Conservation (phyloP, 2,113 vertebrate genomes). For the Beaufortia kweichowensis region DNA sequence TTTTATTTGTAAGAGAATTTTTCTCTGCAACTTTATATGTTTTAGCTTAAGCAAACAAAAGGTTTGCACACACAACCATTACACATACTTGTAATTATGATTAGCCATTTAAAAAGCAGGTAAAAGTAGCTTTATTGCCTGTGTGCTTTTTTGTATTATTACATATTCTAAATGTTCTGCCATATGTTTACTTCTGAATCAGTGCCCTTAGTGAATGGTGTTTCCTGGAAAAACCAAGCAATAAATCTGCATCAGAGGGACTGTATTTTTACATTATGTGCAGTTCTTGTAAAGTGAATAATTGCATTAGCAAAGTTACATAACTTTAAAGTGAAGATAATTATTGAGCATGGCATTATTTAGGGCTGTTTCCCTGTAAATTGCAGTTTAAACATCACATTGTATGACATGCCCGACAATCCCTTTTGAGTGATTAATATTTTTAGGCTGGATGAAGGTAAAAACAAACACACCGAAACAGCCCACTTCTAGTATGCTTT, state of each 20-base stretch:
- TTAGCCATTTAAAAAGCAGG: neutral
- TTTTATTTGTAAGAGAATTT: constrained; percentile 46
- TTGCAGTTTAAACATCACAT: too few relatives aligned
- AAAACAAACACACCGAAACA: too few relatives aligned
- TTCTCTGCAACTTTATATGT: constrained; percentile 11
- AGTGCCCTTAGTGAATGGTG: constrained; percentile 40
- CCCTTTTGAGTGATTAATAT: too few relatives aligned
- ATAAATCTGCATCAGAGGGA: constrained; percentile 41
- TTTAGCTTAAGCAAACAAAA: neutral
- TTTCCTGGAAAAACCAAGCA: constrained; percentile 34
- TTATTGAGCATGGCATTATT: neutral
- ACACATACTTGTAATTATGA: neutral
- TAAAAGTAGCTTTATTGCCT: neutral
- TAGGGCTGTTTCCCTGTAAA: too few relatives aligned
- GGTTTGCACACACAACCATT: neutral
- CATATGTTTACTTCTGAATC: constrained; percentile 29
- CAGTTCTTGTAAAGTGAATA: neutral
- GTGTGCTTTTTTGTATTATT: constrained; percentile 15
- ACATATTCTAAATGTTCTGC: constrained; percentile 17
- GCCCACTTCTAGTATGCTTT: too few relatives aligned
- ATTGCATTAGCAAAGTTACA: neutral
- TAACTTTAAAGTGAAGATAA: too few relatives aligned
- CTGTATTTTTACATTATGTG: neutral
- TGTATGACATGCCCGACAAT: too few relatives aligned
- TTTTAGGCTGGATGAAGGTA: too few relatives aligned